Percentiles rank a stretch among this genome's conserved stretches.
Conservation (phyloP, 2,888 invertebrate species). For the Nudaria mundana region DNA sequence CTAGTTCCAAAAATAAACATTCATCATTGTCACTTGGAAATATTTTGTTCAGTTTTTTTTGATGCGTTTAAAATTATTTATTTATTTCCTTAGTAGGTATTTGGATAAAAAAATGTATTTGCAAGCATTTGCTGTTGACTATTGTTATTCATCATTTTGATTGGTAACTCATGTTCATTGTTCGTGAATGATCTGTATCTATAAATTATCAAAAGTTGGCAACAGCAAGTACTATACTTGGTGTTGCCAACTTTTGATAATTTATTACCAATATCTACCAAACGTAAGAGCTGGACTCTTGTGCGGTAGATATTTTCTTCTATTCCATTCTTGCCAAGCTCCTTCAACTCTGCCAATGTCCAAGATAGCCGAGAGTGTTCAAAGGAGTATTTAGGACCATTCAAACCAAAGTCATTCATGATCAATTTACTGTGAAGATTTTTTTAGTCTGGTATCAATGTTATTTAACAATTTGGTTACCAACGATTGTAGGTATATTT, state of each 20-base stretch:
- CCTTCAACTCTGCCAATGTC: too few species aligned
- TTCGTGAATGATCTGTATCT: background rate
- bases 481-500: constrained; percentile 26
- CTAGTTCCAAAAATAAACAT: background rate
- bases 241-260: too few species aligned
- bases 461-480: constrained; percentile 27
- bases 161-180: constrained; percentile 1
- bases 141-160: constrained; percentile 27
- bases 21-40: background rate
- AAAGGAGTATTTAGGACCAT: too few species aligned
- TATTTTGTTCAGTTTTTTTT: constrained; percentile 7
- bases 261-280: too few species aligned
- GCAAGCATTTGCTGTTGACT: constrained; percentile 24
- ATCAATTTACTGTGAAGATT: background rate
- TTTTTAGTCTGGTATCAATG: constrained; percentile 13
- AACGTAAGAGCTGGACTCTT: too few species aligned
- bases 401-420: background rate
- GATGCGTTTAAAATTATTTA: constrained; percentile 21
- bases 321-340: too few species aligned
- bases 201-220: too few species aligned
- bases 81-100: constrained; percentile 22
- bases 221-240: too few species aligned
- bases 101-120: constrained; percentile 19
- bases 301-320: too few species aligned
- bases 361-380: too few species aligned